phyloP scores from a whole-genome alignment of 2,888 invertebrate species.

The Eupithecia subfuscata region DNA sequence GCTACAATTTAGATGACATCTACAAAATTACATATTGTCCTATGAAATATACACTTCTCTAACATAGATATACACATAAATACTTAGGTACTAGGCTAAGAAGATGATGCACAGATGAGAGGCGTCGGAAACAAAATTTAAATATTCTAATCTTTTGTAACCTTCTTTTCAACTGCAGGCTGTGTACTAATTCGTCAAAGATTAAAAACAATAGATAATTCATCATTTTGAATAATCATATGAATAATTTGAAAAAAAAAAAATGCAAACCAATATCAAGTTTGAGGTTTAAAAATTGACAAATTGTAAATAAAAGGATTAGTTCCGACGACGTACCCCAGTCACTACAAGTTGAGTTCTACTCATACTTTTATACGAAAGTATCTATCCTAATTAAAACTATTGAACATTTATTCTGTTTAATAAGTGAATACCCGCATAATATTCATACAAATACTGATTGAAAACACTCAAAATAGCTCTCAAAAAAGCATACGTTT shows the following conservation, averaged over 20 bases:
- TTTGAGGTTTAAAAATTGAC: background rate
- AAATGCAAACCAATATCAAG: background rate
- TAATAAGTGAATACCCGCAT: constrained; percentile 17
- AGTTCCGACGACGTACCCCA: constrained; percentile 34
- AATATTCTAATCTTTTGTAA: background rate
- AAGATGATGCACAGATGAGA: constrained; percentile 22
- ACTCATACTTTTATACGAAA: constrained; percentile 16
- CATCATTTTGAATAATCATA: background rate
- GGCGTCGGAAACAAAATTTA: background rate
- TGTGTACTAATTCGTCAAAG: background rate
- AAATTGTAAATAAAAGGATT: background rate
- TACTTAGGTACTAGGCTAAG: constrained; percentile 66
- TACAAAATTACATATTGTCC: constrained; percentile 47
- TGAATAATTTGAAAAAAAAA: background rate
- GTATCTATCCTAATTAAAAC: constrained; percentile 2
- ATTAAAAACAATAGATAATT: background rate
- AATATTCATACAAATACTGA: constrained; percentile 9
- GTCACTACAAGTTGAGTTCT: constrained; percentile 45
- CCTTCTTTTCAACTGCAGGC: background rate
- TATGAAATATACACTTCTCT: constrained; percentile 48
- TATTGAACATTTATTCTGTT: constrained; percentile 2
- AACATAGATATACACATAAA: constrained; percentile 53
- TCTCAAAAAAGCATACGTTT: background rate
- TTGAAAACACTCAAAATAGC: constrained; percentile 16
- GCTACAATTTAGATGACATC: constrained; percentile 45